phyloP scores from a whole-genome alignment of 2,888 invertebrate genomes.

The Macrosiphum euphorbiae region DNA sequence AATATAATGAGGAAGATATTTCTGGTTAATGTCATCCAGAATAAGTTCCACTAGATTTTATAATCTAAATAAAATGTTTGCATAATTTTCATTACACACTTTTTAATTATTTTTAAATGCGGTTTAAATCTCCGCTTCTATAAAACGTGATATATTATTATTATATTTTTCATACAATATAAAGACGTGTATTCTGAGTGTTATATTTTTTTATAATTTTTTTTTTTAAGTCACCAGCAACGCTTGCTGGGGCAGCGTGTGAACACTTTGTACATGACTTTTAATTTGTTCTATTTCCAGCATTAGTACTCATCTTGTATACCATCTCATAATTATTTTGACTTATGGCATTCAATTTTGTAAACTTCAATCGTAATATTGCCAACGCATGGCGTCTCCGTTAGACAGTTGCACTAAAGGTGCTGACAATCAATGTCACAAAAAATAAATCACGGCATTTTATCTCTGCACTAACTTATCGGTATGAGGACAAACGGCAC shows the following conservation, averaged over 20 bases:
- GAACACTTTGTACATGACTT: too few species aligned
- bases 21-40: neutral
- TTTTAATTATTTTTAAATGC: neutral
- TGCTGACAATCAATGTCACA: neutral
- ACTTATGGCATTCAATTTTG: neutral
- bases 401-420: neutral
- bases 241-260: too few species aligned
- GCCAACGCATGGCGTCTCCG: accelerated
- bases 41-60: neutral
- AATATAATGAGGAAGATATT: neutral
- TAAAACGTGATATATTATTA: neutral
- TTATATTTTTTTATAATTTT: neutral
- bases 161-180: neutral
- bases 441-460: neutral
- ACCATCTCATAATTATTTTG: neutral
- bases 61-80: neutral
- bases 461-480: neutral
- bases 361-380: neutral
- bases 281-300: too few species aligned
- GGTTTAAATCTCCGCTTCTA: neutral
- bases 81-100: neutral
- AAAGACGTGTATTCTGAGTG: neutral
- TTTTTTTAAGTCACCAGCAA: neutral
- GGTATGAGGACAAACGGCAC: neutral
- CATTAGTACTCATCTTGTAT: neutral